Evolutionary conservation across 2,113 vertebrate genomes (phyloP).

Genomic region (Apistogramma diplotaenia): DNA sequence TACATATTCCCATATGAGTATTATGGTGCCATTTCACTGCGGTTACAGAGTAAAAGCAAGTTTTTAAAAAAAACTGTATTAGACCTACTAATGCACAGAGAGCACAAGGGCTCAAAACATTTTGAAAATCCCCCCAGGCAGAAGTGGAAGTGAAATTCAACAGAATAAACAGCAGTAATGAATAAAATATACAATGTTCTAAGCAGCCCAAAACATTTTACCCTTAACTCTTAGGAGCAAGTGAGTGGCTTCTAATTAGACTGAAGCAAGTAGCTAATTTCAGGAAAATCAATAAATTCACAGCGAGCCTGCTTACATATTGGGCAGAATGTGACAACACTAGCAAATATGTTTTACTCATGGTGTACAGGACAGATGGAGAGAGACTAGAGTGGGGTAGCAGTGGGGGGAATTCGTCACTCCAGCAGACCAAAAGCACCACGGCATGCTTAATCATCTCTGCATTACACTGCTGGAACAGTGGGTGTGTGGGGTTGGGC

Average conservation of each 20-base stretch:
- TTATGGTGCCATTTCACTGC: background rate
- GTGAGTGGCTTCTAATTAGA: slow-evolving; percentile 20
- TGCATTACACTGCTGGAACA: slow-evolving; percentile 57
- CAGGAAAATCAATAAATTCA: slow-evolving; percentile 28
- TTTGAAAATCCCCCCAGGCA: slow-evolving; percentile 13
- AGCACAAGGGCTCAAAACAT: background rate
- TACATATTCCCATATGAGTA: too few relatives aligned
- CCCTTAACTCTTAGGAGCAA: background rate
- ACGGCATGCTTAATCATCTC: slow-evolving; percentile 69
- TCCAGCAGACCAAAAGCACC: slow-evolving; percentile 53
- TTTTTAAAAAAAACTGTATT: slow-evolving; percentile 6
- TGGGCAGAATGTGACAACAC: slow-evolving; percentile 22
- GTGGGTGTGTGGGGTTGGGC: slow-evolving; percentile 36
- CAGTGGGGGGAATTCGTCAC: slow-evolving; percentile 38
- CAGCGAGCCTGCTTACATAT: background rate
- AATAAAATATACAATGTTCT: background rate
- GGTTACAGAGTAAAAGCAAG: background rate
- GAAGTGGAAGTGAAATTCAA: background rate
- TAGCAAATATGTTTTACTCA: slow-evolving; percentile 28
- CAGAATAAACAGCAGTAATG: background rate
- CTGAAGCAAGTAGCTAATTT: slow-evolving; percentile 26
- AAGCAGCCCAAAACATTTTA: background rate
- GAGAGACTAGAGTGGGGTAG: slow-evolving; percentile 29
- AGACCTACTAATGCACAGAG: background rate
- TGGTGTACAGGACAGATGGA: slow-evolving; percentile 70